These are phyloP conservation scores for Apodemia mormo DNA, from an alignment of 2,888 invertebrate genomes.

Conservation along the genomic window DNA sequence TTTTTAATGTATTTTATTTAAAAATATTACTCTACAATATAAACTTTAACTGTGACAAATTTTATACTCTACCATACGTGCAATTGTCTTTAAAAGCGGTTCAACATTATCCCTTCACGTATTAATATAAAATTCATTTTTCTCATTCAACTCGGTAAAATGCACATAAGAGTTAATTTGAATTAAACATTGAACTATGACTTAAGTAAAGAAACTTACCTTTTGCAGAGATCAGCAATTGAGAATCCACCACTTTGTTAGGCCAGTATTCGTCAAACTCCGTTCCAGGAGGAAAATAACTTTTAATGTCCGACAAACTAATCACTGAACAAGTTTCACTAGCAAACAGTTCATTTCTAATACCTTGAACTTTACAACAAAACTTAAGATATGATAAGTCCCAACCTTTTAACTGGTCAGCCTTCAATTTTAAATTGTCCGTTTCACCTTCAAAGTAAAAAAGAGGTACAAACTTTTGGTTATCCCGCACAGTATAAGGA, in stretches of 20 bases:
- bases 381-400: slow-evolving; percentile 95
- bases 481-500: slow-evolving; percentile 92
- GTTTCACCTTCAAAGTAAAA: slow-evolving; percentile 95
- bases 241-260: slow-evolving; percentile 91
- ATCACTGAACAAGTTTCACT: slow-evolving; percentile 95
- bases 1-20: no score
- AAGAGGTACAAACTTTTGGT: slow-evolving; percentile 93
- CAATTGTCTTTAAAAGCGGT: no score
- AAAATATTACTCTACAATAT: no score
- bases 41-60: no score
- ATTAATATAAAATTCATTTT: no score
- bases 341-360: slow-evolving; percentile 93
- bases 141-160: no score
- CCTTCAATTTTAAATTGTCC: slow-evolving; percentile 93
- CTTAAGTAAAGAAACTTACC: slow-evolving; percentile 55
- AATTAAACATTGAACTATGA: no score
- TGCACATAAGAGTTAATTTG: no score
- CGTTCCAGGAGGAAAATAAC: slow-evolving; percentile 94
- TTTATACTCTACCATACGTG: no score
- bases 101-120: no score
- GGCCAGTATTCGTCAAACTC: slow-evolving; percentile 97
- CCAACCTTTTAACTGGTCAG: slow-evolving; percentile 94
- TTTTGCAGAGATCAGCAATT: slow-evolving; percentile 87
- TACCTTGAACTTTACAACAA: slow-evolving; percentile 96
- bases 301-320: slow-evolving; percentile 93